phyloP scores from a whole-genome alignment of 2,113 vertebrate genomes.

The Proteles cristata region DNA sequence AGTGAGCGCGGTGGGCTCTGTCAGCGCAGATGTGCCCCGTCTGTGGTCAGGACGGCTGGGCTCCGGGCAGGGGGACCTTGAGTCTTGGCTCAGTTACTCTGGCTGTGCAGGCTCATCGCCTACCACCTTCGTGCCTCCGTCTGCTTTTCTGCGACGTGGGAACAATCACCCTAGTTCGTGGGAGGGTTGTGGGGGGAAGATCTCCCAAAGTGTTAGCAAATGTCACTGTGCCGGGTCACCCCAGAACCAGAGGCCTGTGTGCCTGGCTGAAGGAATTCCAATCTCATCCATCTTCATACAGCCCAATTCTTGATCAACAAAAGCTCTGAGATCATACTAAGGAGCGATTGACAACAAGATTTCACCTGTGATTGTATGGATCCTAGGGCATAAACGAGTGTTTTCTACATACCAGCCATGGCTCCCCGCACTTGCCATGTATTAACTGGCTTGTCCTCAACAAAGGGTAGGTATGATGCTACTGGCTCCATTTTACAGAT shows the following conservation, averaged over 20 bases:
- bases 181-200: fast-evolving
- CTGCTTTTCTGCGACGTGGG: neutral
- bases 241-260: fast-evolving
- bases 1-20: too few relatives aligned
- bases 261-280: fast-evolving
- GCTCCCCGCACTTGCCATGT: fast-evolving
- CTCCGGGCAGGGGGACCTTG: fast-evolving
- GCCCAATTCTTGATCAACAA: fast-evolving
- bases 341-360: fast-evolving
- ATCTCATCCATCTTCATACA: fast-evolving
- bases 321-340: too few relatives aligned
- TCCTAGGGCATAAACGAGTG: fast-evolving
- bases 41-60: fast-evolving
- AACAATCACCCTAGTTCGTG: fast-evolving
- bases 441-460: neutral
- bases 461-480: fast-evolving
- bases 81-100: fast-evolving
- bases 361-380: fast-evolving
- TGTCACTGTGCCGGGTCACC: fast-evolving
- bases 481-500: neutral
- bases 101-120: fast-evolving
- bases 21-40: fast-evolving
- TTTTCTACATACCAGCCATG: fast-evolving
- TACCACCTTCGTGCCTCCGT: neutral
- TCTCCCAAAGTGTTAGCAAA: fast-evolving